A percentile compares a stretch with the other conserved stretches of the same genome.
phyloP scores from a whole-genome alignment of 2,888 invertebrate genomes.

The Dasysyrphus tricinctus region DNA sequence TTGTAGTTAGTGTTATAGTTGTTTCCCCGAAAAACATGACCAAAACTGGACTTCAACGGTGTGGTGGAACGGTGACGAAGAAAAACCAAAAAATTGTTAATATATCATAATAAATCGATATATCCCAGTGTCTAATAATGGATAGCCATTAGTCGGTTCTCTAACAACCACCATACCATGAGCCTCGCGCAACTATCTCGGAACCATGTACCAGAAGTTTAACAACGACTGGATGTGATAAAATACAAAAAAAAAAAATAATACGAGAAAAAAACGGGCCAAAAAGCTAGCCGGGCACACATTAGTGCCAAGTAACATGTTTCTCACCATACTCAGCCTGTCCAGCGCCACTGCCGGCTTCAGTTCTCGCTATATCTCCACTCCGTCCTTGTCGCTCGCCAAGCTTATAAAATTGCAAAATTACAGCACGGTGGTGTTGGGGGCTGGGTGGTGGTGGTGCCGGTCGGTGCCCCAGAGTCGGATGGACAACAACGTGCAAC shows the following conservation, averaged over 20 bases:
- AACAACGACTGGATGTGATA: constrained; percentile 35
- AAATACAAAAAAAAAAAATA: constrained; percentile 12
- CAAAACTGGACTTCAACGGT: constrained; percentile 26
- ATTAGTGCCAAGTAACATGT: constrained; percentile 64
- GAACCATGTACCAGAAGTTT: constrained; percentile 52
- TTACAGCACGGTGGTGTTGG: constrained; percentile 13
- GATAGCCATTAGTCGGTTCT: constrained; percentile 60
- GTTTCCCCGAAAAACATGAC: constrained; percentile 42
- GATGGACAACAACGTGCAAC: not conserved
- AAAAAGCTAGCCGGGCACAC: constrained; percentile 42
- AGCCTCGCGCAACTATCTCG: constrained; percentile 23
- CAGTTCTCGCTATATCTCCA: not conserved
- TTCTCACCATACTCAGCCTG: constrained; percentile 57
- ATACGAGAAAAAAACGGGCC: constrained; percentile 1
- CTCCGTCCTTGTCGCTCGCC: constrained; percentile 26
- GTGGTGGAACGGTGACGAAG: constrained; percentile 7
- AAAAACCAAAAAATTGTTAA: constrained; percentile 52
- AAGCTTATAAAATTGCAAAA: constrained; percentile 46
- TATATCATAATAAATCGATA: constrained; percentile 75
- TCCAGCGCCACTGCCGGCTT: constrained; percentile 17
- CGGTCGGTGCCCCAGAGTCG: constrained; percentile 19
- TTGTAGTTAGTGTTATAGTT: not conserved
- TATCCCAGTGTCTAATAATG: constrained; percentile 71
- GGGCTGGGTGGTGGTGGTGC: not conserved
- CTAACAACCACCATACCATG: constrained; percentile 9